These are phyloP conservation scores for Athrips mouffetella DNA, from an alignment of 2,888 invertebrate species.

Conservation along the genomic window DNA sequence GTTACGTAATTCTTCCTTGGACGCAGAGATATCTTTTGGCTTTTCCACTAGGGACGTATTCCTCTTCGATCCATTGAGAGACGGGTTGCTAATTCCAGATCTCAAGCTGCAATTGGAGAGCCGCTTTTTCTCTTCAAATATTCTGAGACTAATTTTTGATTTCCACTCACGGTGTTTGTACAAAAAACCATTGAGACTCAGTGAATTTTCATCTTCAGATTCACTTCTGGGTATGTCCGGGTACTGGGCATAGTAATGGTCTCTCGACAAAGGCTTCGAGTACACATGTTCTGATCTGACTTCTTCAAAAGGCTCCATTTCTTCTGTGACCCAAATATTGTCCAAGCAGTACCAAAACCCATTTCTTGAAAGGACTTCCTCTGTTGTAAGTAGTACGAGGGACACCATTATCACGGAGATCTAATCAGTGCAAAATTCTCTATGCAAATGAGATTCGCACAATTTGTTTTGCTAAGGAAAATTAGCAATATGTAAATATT, in stretches of 20 bases:
- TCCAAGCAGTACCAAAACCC: conserved; percentile 64
- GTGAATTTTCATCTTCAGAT: conserved; percentile 64
- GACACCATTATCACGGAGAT: conserved; percentile 53
- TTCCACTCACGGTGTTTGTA: conserved; percentile 61
- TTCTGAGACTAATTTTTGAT: conserved; percentile 52
- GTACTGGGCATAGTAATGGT: conserved; percentile 59
- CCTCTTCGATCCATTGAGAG: conserved; percentile 36
- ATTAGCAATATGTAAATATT: conserved; percentile 12
- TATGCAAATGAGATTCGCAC: background rate
- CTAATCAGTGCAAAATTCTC: background rate
- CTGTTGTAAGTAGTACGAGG: conserved; percentile 59
- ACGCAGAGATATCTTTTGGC: conserved; percentile 16
- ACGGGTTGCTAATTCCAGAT: conserved; percentile 34
- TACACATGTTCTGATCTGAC: conserved; percentile 55
- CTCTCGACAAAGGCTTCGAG: conserved; percentile 58
- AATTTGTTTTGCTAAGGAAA: background rate
- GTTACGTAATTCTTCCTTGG: conserved; percentile 15
- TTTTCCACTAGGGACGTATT: conserved; percentile 36
- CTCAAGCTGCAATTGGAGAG: conserved; percentile 39
- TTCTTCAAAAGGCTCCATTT: conserved; percentile 68
- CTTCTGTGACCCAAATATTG: conserved; percentile 58
- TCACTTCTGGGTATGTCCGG: conserved; percentile 70
- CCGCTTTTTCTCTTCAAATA: conserved; percentile 43
- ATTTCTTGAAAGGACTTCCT: conserved; percentile 64
- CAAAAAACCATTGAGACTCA: conserved; percentile 56